Percentiles rank a stretch among this genome's conserved stretches.
Evolutionary conservation across 2,113 vertebrate genomes (phyloP).

Genomic region (Ailuropoda melanoleuca): DNA sequence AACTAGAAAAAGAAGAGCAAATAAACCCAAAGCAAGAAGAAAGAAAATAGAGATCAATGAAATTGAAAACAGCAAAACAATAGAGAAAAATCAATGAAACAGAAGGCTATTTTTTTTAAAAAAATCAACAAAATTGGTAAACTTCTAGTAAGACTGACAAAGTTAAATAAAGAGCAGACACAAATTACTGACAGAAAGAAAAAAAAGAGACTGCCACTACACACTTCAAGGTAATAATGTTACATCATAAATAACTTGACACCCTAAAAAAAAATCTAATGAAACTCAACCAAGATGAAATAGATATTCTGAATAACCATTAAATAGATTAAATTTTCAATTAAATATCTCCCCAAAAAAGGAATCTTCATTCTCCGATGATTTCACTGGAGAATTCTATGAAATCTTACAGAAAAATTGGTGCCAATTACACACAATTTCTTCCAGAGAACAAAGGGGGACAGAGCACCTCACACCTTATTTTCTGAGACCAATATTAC

Average conservation of each 20-base stretch:
- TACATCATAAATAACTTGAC: neutral
- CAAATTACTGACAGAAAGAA: neutral
- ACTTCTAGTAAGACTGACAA: neutral
- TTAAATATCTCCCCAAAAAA: neutral
- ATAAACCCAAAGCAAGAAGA: neutral
- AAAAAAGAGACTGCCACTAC: neutral
- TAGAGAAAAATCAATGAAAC: neutral
- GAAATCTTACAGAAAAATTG: neutral
- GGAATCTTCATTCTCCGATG: neutral
- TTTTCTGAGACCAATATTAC: neutral
- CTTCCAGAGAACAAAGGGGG: neutral
- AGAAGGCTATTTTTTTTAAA: neutral
- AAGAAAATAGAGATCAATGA: neutral
- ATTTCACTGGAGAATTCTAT: neutral
- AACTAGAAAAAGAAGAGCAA: neutral
- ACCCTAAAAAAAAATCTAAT: neutral
- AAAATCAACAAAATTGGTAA: neutral
- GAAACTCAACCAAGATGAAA: neutral
- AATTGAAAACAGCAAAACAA: neutral
- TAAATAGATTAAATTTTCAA: neutral
- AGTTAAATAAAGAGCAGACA: neutral
- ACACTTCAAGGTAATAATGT: neutral
- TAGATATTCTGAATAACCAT: neutral
- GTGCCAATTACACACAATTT: neutral
- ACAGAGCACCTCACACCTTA: neutral